These are phyloP conservation scores for Hestina assimilis DNA, from an alignment of 1,140 invertebrate genomes.

Conservation along the genomic window DNA sequence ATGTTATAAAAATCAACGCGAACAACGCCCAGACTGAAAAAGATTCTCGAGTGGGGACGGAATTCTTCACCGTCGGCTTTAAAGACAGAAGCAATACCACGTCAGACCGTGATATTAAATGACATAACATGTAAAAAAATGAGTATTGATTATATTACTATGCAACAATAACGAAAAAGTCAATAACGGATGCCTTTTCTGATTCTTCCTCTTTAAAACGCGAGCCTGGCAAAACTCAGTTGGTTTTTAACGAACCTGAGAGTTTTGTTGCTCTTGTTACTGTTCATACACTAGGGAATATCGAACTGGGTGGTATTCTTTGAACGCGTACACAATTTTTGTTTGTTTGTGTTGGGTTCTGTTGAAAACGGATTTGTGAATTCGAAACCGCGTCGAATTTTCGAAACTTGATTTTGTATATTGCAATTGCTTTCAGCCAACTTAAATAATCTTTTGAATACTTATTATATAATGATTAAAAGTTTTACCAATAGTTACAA, in stretches of 20 bases:
- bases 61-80: too few relatives aligned
- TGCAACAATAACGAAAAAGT: too few relatives aligned
- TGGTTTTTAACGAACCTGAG: conserved; percentile 11
- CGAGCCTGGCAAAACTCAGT: not conserved
- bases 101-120: too few relatives aligned
- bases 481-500: too few relatives aligned
- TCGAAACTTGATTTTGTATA: not conserved
- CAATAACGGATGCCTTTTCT: not conserved
- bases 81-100: too few relatives aligned
- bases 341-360: not conserved
- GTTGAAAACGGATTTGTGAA: not conserved
- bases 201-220: not conserved
- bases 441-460: too few relatives aligned
- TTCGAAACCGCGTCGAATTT: not conserved
- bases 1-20: too few relatives aligned
- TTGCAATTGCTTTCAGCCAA: not conserved
- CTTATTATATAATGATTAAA: too few relatives aligned
- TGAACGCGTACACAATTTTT: not conserved
- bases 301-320: conserved; percentile 1
- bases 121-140: too few relatives aligned
- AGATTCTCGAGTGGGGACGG: too few relatives aligned
- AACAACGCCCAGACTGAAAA: too few relatives aligned
- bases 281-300: conserved; percentile 1
- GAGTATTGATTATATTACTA: too few relatives aligned
- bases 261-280: conserved; percentile 5